Evolutionary conservation across 2,797 vertebrate genomes (phyloP), one percentile per base, ranked within the genome.

Genomic region (Coracias cyanogaster): DNA sequence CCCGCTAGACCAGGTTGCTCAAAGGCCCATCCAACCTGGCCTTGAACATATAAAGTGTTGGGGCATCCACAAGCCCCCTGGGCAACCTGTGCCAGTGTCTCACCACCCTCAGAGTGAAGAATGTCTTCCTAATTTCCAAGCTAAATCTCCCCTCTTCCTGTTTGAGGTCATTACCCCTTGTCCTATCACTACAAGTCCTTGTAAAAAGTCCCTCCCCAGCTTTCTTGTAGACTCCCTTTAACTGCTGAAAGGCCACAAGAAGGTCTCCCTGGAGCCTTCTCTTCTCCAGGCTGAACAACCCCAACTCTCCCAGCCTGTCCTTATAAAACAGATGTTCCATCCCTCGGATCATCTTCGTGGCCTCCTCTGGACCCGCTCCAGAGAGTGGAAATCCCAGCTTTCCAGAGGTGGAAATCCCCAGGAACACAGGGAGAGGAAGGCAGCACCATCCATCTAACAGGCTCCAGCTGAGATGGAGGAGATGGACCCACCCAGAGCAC

Each of bases 371-470:
- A 43, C 43, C 43, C 14, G 12, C 14, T 43, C 43, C 43, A 43
- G 43, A 43, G 43, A 43, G n/a, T 29, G 25, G 46, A 46, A 91
- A 65, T 25, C 39, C 39, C 65, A 41, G 12, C 7, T 60, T n/a
- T 58, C 45, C 45, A 46, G 45, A 46, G 45, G 45, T 46, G 45
- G 17, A 20, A 46, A 46, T 46, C 9, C 39, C 16, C 1, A 9
- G 67, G 54, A 82, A 67, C 1, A 29, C n/a, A 76, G 43, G 52
- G 33, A 49, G 35, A 62, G 9, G 29, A 71, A 39, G 26, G 66
- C 48, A 79, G 39, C 3, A 3, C 6, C 35, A 22, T 12, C 31
- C 58, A 22, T 0, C 13, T 3, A 35, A 29, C 0, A 1, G 46
- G 82, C 35, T 70, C 52, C 86, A 85, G 71, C 24, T 0, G 7